phyloP scores from a whole-genome alignment of 2,797 vertebrate genomes.

The Heteromormyrus szaboi region DNA sequence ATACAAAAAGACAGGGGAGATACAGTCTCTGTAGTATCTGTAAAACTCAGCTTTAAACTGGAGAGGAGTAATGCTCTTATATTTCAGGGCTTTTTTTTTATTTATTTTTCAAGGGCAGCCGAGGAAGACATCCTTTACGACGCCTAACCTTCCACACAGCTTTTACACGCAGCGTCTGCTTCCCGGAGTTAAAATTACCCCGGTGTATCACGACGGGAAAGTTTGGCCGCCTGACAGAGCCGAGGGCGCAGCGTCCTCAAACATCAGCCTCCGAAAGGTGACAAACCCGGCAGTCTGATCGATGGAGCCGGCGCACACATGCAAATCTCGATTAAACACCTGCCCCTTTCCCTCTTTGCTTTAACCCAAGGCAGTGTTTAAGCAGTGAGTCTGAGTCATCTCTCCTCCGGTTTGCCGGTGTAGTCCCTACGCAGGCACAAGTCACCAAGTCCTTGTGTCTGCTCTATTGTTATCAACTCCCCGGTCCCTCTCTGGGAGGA shows the following conservation, averaged over 20 bases:
- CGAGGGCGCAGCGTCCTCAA: neutral
- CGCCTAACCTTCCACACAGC: neutral
- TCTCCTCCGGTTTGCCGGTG: neutral
- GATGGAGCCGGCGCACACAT: neutral
- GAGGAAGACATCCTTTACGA: neutral
- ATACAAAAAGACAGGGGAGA: neutral
- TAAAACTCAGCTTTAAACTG: neutral
- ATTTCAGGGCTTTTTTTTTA: neutral
- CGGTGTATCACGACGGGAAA: neutral
- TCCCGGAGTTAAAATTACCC: neutral
- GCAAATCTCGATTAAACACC: neutral
- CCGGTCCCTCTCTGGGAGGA: neutral
- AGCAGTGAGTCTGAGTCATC: neutral
- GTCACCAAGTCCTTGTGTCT: constrained; percentile 4
- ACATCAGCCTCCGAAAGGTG: neutral
- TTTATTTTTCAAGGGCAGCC: neutral
- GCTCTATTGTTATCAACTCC: neutral
- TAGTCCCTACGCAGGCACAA: neutral
- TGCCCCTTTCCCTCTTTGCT: neutral
- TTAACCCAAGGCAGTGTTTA: neutral
- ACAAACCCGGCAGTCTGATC: neutral
- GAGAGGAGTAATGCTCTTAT: neutral
- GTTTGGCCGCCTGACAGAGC: neutral
- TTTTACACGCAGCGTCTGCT: neutral
- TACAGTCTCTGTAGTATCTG: neutral